Evolutionary conservation across 2,888 invertebrate genomes (phyloP), one percentile per base, ranked within the genome.

Genomic region (Drosophila maculinotata): DNA sequence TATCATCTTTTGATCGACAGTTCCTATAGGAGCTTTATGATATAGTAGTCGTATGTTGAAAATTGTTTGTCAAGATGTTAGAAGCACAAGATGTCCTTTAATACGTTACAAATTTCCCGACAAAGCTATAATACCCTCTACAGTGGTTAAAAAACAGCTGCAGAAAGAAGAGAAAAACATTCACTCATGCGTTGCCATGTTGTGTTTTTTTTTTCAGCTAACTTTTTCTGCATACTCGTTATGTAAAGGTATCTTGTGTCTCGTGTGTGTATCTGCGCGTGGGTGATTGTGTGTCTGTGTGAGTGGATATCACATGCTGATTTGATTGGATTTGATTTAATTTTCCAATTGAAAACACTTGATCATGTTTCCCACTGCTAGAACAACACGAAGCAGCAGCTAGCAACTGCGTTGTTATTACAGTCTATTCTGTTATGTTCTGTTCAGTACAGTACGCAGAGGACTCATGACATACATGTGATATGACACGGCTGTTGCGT

Each of bases 331-430:
- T 86, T 83, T 87, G 89, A 89, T 89, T 89, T 87, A 86, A 89
- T 89, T 89, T 89, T 86, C 90, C 89, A 83, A 87, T 80, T 86
- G 90, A 87, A 86, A 84, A 85, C 77, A 84, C 79, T 87, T 87
- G 79, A 69, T 83, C 85, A 79, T 70, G 73, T 79, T 80, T 54
- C 70, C 20, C 41, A 47, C 42, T 41, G 60, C 56, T 67, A 58
- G 52, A 79, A 63, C 53, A 83, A 76, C 76, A 78, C 15, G 23
- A 38, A 47, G 3, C 20, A 39, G 48, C 17, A 14, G n/a, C 48
- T 47, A 14, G 44, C 47, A 36, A 23, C 58, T 39, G 6, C 39
- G 35, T 41, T 44, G 42, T 47, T 73, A 69, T 67, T 45, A 38
- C 39, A 44, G 30, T 45, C 31, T n/a, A n/a, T 35, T 31, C 58